Evolutionary conservation across 2,888 invertebrate species (phyloP), one percentile per base, ranked within the genome.

Genomic region (Gastrophysa polygoni): DNA sequence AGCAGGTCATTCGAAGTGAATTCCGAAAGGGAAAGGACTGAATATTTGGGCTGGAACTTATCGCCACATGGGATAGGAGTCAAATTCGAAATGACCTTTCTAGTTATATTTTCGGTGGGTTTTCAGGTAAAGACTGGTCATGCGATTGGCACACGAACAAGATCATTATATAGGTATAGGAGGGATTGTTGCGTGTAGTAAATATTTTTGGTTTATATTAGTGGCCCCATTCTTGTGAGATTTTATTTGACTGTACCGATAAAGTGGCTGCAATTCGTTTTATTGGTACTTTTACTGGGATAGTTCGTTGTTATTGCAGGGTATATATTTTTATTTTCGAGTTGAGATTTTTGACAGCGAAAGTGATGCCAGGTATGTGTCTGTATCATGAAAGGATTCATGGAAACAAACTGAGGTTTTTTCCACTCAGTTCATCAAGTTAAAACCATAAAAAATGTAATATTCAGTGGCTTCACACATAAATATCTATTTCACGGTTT

Each of bases 1-100:
- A 49, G 34, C 57, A 48, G 34, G 51, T 46, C 52, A 63, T 52
- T 38, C 32, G 14, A 59, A 8, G 47, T n/a, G 24, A 24, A 38
- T 55, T 44, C 21, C 24, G 50, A 59, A 49, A 52, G 57, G 50
- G 56, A 59, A 60, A 57, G 63, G 63, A 54, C 44, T 52, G 32
- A 38, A 38, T 38, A 38, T 38, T 14, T 38, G 38, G 38, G 38
- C 38, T 38, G 14, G 14, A n/a, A 34, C 20, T 16, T 52, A 52
- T n/a, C n/a, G 38, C 18, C 14, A 21, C 8, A 5, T 16, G 14
- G 10, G 3, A 21, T n/a, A 52, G 21, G 38, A 20, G 16, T 11
- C 6, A 38, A 11, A 16, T 51, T 51, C 29, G n/a, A 21, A 52
- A 38, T 38, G 38, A 38, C 38, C n/a, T 17, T 52, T 38, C 21